Evolutionary conservation across 1,140 invertebrate genomes (phyloP), one percentile per base, ranked within the genome.

Genomic region (Acyrthosiphon pisum): DNA sequence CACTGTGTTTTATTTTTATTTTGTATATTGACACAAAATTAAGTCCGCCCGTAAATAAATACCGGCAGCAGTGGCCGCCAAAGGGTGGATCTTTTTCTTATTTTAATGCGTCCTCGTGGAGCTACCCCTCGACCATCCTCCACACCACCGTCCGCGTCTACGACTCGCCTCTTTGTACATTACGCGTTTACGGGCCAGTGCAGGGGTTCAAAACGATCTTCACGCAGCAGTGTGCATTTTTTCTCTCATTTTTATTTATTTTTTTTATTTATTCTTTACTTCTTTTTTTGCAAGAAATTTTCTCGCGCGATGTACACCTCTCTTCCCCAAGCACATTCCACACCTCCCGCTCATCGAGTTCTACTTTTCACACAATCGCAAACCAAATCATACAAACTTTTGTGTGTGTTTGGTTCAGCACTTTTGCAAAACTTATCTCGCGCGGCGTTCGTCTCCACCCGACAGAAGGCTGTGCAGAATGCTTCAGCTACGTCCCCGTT

Each of bases 1-100:
- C 14, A 18, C n/a, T n/a, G 60, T 56, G 2, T 44, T 91, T 95
- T 26, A 94, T 95, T 46, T 91, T 91, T 81, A 46, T 81, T 44
- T 60, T 91, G 37, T 48, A 50, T 92, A 92, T 92, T 92, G 91
- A 92, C 91, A 92, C 91, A 92, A 92, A 92, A 92, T 92, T 92
- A 92, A 92, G 91, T 81, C 76, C 44, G 76, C 68, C 68, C 48
- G 46, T 92, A 92, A 92, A 83, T 92, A 92, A 83, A 92, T 92
- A 84, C 48, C 22, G 76, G 68, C n/a, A 35, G 68, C 44, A n/a
- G 90, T 30, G 56, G 60, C 41, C 23, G 30, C 48, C 48, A 89
- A 89, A 89, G 88, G 48, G n/a, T 89, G 76, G 68, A 92, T 50
- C 44, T 81, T 92, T 81, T 92, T 50, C 91, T 81, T 93, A 84